phyloP scores from a whole-genome alignment of 1,140 invertebrate species.

The Drosophila rufa region DNA sequence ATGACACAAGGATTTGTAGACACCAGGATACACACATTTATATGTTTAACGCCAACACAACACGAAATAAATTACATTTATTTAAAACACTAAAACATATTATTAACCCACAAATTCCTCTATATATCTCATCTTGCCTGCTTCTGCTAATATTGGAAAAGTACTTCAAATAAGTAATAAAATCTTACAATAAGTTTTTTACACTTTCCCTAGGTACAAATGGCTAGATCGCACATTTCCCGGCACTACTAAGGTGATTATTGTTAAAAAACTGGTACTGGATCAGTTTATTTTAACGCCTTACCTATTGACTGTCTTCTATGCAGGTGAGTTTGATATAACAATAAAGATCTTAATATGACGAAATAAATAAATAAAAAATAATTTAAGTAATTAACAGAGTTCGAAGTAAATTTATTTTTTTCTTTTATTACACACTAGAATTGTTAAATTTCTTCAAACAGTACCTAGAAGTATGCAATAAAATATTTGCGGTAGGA shows the following conservation, averaged over 20 bases:
- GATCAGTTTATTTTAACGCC: slow-evolving; percentile 93
- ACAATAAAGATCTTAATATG: background rate
- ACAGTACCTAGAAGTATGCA: too few relatives aligned
- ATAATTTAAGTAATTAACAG: too few relatives aligned
- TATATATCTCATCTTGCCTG: slow-evolving; percentile 15
- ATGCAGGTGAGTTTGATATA: slow-evolving; percentile 87
- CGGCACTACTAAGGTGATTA: slow-evolving; percentile 88
- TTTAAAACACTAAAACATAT: background rate
- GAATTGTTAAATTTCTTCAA: too few relatives aligned
- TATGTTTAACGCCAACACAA: background rate
- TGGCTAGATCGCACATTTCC: slow-evolving; percentile 90
- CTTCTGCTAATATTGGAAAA: slow-evolving; percentile 5
- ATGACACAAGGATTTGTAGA: background rate
- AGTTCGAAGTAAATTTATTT: too few relatives aligned
- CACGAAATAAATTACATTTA: background rate
- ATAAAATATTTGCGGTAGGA: too few relatives aligned
- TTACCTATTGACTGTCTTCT: slow-evolving; percentile 89
- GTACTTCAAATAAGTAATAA: background rate
- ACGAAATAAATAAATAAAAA: background rate
- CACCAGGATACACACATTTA: background rate
- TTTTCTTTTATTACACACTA: too few relatives aligned
- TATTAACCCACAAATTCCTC: background rate
- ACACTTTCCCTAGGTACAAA: slow-evolving; percentile 88
- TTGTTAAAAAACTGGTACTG: slow-evolving; percentile 90
- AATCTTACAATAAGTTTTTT: background rate